These are phyloP conservation scores for Mnemiopsis leidyi DNA, from an alignment of 37 sponge, comb jelly and placozoan species.

Conservation along the genomic window DNA sequence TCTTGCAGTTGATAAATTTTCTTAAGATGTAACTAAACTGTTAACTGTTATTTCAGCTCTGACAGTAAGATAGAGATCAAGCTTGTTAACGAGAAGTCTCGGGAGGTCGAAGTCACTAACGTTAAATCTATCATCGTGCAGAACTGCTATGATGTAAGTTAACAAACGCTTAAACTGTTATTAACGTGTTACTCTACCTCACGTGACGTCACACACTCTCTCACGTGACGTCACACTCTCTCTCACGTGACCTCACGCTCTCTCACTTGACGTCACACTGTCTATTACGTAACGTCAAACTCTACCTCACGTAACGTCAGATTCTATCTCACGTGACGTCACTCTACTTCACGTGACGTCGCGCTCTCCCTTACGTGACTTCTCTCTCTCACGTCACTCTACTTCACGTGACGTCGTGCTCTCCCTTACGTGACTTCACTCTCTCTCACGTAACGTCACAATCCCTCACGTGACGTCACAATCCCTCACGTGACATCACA, in stretches of 20 bases:
- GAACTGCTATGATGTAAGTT: constrained; percentile 6
- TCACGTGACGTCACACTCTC: neutral
- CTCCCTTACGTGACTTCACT: too few relatives aligned
- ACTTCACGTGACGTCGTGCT: neutral
- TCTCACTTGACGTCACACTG: neutral
- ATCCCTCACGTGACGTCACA: too few relatives aligned
- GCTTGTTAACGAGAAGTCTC: neutral
- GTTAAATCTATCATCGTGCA: constrained; percentile 10
- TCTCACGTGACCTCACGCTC: neutral
- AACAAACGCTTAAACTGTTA: too few relatives aligned
- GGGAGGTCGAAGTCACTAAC: constrained; percentile 52
- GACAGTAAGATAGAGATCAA: constrained; percentile 38
- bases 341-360: neutral
- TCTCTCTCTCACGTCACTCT: neutral
- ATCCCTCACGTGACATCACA: too few relatives aligned
- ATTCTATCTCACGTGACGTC: neutral
- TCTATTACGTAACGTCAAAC: neutral
- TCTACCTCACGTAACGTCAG: neutral
- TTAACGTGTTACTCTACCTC: neutral
- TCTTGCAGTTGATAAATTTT: too few relatives aligned
- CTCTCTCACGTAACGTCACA: too few relatives aligned
- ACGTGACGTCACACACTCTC: neutral
- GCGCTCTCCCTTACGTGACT: neutral
- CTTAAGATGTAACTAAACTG: too few relatives aligned
- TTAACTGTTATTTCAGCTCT: neutral